A percentile compares a stretch with the other conserved stretches of the same genome.
phyloP scores from a whole-genome alignment of 2,888 invertebrate species.

The Drosophila borealis region DNA sequence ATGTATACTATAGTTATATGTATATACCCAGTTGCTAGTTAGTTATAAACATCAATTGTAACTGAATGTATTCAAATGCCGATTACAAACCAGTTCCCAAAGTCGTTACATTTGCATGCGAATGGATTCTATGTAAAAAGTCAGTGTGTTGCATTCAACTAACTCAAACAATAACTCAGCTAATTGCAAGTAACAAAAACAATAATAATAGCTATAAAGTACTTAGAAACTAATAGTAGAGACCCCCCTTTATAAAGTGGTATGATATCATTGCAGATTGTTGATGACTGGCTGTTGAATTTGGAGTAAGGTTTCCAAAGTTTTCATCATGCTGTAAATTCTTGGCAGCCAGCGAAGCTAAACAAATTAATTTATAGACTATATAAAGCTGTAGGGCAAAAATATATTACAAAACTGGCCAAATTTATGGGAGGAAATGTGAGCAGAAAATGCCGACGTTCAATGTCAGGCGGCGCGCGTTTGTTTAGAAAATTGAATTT shows the following conservation, averaged over 20 bases:
- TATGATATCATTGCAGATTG: constrained; percentile 55
- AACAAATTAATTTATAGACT: constrained; percentile 58
- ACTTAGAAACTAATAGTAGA: constrained; percentile 9
- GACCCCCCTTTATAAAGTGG: not conserved
- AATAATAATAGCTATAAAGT: constrained; percentile 22
- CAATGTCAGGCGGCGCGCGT: constrained; percentile 68
- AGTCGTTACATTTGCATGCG: constrained; percentile 46
- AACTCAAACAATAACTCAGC: constrained; percentile 52
- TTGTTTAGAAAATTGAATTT: constrained; percentile 62
- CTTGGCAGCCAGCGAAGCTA: constrained; percentile 49
- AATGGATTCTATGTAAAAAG: constrained; percentile 42
- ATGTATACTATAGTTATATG: constrained; percentile 8
- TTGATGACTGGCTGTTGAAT: constrained; percentile 32
- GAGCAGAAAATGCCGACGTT: constrained; percentile 54
- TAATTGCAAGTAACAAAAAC: constrained; percentile 56
- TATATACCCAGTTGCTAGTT: constrained; percentile 13
- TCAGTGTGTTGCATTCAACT: constrained; percentile 39
- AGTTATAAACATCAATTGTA: constrained; percentile 32
- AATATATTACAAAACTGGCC: constrained; percentile 66
- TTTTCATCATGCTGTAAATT: constrained; percentile 50
- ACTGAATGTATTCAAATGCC: constrained; percentile 7
- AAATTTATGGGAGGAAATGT: constrained; percentile 71
- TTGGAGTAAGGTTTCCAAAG: constrained; percentile 18
- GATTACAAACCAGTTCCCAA: constrained; percentile 44
- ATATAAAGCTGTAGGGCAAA: constrained; percentile 27